Evolutionary conservation across 1,140 invertebrate species (phyloP).

Genomic region (Lethocerus indicus): DNA sequence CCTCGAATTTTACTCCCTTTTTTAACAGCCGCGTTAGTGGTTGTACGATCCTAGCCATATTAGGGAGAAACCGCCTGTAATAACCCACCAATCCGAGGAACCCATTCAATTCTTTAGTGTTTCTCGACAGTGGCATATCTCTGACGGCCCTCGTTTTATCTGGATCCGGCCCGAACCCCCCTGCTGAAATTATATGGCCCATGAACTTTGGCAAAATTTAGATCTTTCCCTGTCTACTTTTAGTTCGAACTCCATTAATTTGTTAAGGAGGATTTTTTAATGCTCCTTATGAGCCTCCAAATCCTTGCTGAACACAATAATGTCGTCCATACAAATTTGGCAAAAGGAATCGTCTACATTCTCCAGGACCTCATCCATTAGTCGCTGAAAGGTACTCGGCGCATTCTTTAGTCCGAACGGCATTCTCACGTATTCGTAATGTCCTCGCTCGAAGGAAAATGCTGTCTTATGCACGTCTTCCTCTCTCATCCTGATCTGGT

Average conservation of each 20-base stretch:
- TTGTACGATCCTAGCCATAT: not conserved
- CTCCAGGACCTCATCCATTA: conserved; percentile 17
- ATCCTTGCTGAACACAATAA: not conserved
- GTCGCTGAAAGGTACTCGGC: conserved; percentile 19
- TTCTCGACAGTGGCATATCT: not conserved
- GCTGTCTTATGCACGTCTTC: not conserved
- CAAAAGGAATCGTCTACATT: not conserved
- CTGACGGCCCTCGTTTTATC: not conserved
- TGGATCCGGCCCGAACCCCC: not conserved
- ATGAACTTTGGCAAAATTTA: not conserved
- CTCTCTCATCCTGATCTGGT: not conserved
- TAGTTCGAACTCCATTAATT: not conserved
- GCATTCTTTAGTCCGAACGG: conserved; percentile 23
- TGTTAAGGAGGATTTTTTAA: not conserved
- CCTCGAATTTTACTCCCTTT: not conserved
- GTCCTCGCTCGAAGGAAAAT: not conserved
- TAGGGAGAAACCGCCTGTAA: not conserved
- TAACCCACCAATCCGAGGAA: not conserved
- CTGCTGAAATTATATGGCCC: not conserved
- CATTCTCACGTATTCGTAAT: conserved; percentile 11
- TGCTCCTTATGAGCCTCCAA: not conserved
- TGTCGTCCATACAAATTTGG: not conserved
- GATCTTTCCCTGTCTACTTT: not conserved
- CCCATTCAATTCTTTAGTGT: not conserved
- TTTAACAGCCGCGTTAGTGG: not conserved